phyloP scores from a whole-genome alignment of 2,797 vertebrate species.

The Fratercula arctica region DNA sequence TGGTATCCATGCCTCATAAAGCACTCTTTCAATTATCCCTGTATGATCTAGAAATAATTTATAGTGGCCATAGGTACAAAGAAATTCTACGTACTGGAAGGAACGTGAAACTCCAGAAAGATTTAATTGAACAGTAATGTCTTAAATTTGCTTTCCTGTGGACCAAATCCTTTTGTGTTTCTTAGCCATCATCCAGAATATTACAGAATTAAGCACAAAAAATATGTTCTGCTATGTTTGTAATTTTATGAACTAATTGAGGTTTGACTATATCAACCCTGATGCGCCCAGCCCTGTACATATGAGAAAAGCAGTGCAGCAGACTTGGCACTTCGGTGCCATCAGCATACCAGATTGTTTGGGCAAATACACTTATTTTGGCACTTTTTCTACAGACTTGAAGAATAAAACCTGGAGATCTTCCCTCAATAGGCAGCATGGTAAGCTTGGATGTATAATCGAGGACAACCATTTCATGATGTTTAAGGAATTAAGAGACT shows the following conservation, averaged over 20 bases:
- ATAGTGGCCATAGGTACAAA: neutral
- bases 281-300: neutral
- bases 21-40: neutral
- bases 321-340: neutral
- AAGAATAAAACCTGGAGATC: neutral
- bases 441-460: neutral
- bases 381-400: neutral
- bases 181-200: neutral
- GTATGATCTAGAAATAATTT: neutral
- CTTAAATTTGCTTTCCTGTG: neutral
- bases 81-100: neutral
- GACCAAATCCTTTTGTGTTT: neutral
- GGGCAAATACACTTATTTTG: neutral
- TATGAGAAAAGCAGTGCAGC: neutral
- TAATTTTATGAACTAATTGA: neutral
- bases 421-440: neutral
- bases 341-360: neutral
- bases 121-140: neutral
- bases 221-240: neutral
- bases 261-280: neutral
- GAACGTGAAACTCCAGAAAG: neutral
- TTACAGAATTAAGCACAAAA: neutral
- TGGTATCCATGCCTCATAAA: neutral
- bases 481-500: slow-evolving; percentile 17
- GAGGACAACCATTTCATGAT: neutral